Evolutionary conservation across 2,797 vertebrate species (phyloP), one percentile per base, ranked within the genome.

Genomic region (Acipenser transmontanus): DNA sequence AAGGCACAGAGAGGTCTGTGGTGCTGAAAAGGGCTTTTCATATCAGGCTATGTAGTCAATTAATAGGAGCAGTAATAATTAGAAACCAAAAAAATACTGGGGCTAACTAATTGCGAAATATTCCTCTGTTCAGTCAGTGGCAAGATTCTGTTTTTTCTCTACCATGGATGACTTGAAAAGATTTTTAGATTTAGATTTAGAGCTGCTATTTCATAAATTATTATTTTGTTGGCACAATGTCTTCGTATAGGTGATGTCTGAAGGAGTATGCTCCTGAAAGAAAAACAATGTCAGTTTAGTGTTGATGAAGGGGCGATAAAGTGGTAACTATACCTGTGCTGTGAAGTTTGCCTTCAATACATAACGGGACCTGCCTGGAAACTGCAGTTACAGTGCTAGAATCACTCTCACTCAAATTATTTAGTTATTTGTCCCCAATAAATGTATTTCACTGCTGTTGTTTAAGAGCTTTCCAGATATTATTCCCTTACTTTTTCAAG

Each of bases 11-110:
- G 92, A 91, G 92, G 93, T 91, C 92, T 88, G 81, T 88, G 85
- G 89, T 72, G 86, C 91, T 91, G 88, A 87, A 87, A 85, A 88
- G 93, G 94, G 91, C 91, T 88, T 81, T 84, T 85, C 88, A 90
- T 87, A 88, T 91, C 92, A 94, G 92, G 91, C 94, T 85, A 88
- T 87, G 89, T 93, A 92, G 93, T 92, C 92, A 88, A 92, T 93
- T 91, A 91, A 91, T 88, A 87, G 90, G 84, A 84, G 90, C 88
- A 82, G 84, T 90, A 89, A 87, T 92, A 93, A 94, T 94, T 94
- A 93, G 89, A 93, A 93, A 86, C 88, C 87, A 87, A 79, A 87
- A 87, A 84, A 90, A 94, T 91, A 81, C 80, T 77, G 77, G 81
- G 85, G 82, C 85, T 83, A 83, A 85, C 83, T 91, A 87, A 90